phyloP scores from a whole-genome alignment of 1,140 invertebrate species.

The Scaptomyza graminum region DNA sequence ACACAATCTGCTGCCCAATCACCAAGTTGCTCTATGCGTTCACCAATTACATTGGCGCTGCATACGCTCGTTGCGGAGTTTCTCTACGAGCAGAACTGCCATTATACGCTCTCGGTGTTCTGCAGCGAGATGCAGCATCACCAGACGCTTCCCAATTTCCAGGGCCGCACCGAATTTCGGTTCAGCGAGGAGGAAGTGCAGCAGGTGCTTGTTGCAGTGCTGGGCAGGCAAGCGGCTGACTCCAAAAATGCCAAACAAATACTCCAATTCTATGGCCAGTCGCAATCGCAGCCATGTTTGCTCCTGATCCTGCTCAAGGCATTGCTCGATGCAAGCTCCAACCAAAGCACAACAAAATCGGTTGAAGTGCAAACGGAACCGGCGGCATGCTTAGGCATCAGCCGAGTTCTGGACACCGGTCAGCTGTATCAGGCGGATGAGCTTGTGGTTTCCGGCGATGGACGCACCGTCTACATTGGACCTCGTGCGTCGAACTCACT shows the following conservation, averaged over 20 bases:
- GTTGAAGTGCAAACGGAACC: conserved; percentile 36
- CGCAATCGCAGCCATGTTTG: conserved; percentile 43
- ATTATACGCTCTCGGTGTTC: conserved; percentile 75
- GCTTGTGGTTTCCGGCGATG: conserved; percentile 29
- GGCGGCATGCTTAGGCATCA: conserved; percentile 18
- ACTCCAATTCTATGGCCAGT: conserved; percentile 34
- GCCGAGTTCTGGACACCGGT: conserved; percentile 33
- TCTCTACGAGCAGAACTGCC: conserved; percentile 75
- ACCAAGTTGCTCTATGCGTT: conserved; percentile 30
- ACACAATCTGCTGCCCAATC: conserved; percentile 14
- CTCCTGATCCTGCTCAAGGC: conserved; percentile 52
- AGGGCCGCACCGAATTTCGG: conserved; percentile 54
- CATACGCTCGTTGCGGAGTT: conserved; percentile 80
- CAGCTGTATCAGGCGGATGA: conserved; percentile 28
- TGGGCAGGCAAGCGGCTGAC: conserved; percentile 28
- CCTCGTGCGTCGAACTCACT: conserved; percentile 44
- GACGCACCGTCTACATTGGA: conserved; percentile 46
- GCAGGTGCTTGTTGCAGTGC: conserved; percentile 49
- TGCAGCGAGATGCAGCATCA: conserved; percentile 73
- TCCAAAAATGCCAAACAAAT: background rate
- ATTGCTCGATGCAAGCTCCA: conserved; percentile 25
- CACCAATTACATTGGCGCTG: conserved; percentile 60
- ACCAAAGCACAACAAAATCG: background rate
- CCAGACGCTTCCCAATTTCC: conserved; percentile 66
- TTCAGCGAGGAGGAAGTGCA: conserved; percentile 59